phyloP scores from a whole-genome alignment of 2,888 invertebrate species.

The Bimastos eiseni region DNA sequence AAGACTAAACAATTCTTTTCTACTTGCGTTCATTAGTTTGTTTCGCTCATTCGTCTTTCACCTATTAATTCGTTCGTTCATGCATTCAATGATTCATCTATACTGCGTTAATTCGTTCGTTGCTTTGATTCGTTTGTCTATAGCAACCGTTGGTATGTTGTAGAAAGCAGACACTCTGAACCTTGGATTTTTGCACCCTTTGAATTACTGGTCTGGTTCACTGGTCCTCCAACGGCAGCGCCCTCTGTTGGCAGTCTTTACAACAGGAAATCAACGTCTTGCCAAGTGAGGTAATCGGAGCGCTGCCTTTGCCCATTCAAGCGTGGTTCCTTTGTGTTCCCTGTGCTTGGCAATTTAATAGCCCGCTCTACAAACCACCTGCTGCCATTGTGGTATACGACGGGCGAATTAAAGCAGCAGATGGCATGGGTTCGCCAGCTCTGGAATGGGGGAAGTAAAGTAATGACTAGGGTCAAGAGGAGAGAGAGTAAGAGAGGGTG shows the following conservation, averaged over 20 bases:
- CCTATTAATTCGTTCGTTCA: neutral
- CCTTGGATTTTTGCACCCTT: neutral
- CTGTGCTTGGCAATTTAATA: neutral
- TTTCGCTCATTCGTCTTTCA: neutral
- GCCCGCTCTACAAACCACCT: neutral
- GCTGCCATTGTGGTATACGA: slow-evolving; percentile 16
- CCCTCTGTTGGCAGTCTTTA: neutral
- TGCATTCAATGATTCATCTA: neutral
- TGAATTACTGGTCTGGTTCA: neutral
- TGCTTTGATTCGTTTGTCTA: neutral
- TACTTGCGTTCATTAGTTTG: neutral
- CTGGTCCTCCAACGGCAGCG: neutral
- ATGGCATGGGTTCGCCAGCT: neutral
- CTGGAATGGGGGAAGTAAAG: slow-evolving; percentile 3
- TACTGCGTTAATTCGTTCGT: neutral
- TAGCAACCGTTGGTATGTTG: neutral
- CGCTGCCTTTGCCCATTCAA: slow-evolving; percentile 2
- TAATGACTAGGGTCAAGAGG: neutral
- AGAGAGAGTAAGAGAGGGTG: neutral
- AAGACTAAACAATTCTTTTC: neutral
- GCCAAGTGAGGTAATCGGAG: slow-evolving; percentile 2
- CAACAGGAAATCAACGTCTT: neutral
- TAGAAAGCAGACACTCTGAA: neutral
- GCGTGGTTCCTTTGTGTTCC: slow-evolving; percentile 15
- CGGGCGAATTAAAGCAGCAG: slow-evolving; percentile 5